These are phyloP conservation scores for Ptilonorhynchus violaceus DNA, from an alignment of 2,113 vertebrate genomes.

Conservation along the genomic window DNA sequence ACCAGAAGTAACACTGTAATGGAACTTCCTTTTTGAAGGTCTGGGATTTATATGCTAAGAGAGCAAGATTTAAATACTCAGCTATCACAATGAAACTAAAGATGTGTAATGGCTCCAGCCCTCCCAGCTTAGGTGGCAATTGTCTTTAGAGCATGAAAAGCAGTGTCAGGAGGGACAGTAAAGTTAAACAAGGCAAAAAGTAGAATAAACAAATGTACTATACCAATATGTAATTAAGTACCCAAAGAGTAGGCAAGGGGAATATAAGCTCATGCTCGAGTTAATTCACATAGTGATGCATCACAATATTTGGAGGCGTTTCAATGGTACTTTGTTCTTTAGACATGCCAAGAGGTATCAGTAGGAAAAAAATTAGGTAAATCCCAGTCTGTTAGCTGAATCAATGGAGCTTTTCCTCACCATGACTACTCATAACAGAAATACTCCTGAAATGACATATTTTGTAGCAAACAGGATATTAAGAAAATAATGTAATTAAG, in stretches of 20 bases:
- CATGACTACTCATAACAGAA: neutral
- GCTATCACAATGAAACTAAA: neutral
- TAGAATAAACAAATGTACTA: neutral
- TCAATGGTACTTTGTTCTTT: neutral
- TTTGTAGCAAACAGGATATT: neutral
- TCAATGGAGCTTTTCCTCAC: neutral
- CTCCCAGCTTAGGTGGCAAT: neutral
- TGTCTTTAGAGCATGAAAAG: neutral
- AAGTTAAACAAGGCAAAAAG: neutral
- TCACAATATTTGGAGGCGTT: neutral
- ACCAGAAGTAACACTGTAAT: neutral
- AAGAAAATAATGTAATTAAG: neutral
- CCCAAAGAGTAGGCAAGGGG: neutral
- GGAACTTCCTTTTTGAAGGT: neutral
- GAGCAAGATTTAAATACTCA: neutral
- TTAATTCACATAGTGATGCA: neutral
- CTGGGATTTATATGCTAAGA: neutral
- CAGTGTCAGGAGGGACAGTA: neutral
- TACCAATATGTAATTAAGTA: neutral
- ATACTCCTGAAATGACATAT: neutral
- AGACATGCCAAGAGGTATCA: neutral
- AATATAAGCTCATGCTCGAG: neutral
- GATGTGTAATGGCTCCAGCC: neutral
- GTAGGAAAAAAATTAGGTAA: neutral
- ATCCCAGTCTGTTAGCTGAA: neutral